phyloP scores from a whole-genome alignment of 1,140 invertebrate genomes.

The Onthophagus taurus region DNA sequence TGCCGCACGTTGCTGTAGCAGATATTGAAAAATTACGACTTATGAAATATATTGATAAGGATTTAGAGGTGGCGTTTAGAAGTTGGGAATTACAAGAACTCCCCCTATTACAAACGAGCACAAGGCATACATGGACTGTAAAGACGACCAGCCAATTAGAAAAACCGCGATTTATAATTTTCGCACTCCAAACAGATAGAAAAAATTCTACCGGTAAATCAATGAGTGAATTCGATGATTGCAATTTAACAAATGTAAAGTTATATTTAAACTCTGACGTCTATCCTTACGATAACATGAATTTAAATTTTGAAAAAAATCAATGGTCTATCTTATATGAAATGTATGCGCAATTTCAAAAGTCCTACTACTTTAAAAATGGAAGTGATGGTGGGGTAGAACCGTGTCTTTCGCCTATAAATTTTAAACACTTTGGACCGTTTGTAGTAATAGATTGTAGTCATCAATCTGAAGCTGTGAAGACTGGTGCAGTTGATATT shows the following conservation, averaged over 20 bases:
- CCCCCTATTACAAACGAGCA: slow-evolving; percentile 21
- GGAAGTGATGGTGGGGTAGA: too few species aligned
- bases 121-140: slow-evolving; percentile 20
- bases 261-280: slow-evolving; percentile 22
- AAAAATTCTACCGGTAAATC: slow-evolving; percentile 5
- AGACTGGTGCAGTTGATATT: slow-evolving; percentile 20
- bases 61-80: slow-evolving; percentile 16
- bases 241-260: slow-evolving; percentile 20
- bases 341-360: neutral
- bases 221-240: slow-evolving; percentile 20
- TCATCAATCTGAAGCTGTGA: slow-evolving; percentile 66
- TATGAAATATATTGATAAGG: slow-evolving; percentile 15
- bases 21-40: slow-evolving; percentile 18
- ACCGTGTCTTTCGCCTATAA: slow-evolving; percentile 35
- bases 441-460: slow-evolving; percentile 25
- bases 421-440: neutral
- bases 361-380: neutral
- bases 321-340: slow-evolving; percentile 6
- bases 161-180: slow-evolving; percentile 22
- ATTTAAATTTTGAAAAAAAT: slow-evolving; percentile 16
- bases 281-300: slow-evolving; percentile 26
- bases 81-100: slow-evolving; percentile 10
- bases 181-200: slow-evolving; percentile 19
- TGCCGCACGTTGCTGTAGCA: slow-evolving; percentile 12
- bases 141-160: slow-evolving; percentile 20